phyloP scores from a whole-genome alignment of 2,113 vertebrate species.

The Notechis scutatus region DNA sequence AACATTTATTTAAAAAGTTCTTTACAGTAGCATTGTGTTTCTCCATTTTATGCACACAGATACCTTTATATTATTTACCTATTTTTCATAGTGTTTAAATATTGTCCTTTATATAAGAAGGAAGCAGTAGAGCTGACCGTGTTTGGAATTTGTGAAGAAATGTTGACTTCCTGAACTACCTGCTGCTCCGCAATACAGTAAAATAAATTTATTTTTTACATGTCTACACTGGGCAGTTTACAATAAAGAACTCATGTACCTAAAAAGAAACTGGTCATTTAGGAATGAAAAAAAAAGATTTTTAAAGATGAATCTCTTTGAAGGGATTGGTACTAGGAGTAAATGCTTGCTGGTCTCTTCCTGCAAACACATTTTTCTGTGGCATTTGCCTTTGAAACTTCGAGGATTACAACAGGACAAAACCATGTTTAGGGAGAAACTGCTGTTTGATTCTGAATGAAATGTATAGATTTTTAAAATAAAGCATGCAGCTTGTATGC shows the following conservation, averaged over 20 bases:
- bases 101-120: background rate
- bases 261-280: background rate
- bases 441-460: background rate
- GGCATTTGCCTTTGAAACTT: conserved; percentile 6
- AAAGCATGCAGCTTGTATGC: rapidly evolving
- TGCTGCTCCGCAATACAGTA: background rate
- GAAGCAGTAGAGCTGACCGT: background rate
- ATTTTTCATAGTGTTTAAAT: background rate
- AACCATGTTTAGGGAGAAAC: background rate
- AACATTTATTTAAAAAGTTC: background rate
- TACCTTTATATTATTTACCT: background rate
- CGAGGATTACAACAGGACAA: background rate
- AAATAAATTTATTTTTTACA: background rate
- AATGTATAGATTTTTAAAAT: background rate
- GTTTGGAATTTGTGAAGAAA: background rate
- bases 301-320: background rate
- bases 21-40: background rate
- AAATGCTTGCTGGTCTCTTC: background rate
- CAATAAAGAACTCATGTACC: background rate
- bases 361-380: background rate
- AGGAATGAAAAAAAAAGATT: background rate
- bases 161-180: background rate
- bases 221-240: background rate
- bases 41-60: background rate
- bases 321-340: conserved; percentile 18